Conservation (phyloP, 1,140 invertebrate genomes). For the Oppia nitens region DNA sequence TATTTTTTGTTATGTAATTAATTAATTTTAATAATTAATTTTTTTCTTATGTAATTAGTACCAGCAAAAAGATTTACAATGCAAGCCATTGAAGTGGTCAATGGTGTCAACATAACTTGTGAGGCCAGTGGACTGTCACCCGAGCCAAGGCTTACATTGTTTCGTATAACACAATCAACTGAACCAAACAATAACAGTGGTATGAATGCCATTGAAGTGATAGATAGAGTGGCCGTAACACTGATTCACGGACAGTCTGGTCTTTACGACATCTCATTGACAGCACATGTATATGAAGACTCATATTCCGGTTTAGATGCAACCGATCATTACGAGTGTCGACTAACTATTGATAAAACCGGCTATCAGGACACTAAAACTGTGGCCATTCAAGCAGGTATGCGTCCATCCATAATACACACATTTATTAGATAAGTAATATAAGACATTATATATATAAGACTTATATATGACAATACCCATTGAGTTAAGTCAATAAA, state of each 20-base stretch:
- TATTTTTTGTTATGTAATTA: background rate
- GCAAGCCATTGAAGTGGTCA: background rate
- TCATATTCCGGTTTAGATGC: background rate
- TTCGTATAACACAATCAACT: background rate
- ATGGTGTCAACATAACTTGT: conserved; percentile 8
- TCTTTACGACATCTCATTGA: background rate
- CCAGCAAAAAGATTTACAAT: conserved; percentile 10
- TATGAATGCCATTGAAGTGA: background rate
- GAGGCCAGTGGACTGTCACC: conserved; percentile 9
- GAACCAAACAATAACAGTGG: background rate
- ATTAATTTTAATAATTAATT: background rate
- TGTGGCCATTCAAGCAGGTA: conserved; percentile 12
- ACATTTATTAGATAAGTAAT: too few species aligned
- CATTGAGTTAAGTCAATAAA: too few species aligned
- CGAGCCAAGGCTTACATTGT: conserved; percentile 8
- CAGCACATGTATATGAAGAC: background rate
- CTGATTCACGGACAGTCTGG: background rate
- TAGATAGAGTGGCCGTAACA: background rate
- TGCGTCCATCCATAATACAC: too few species aligned
- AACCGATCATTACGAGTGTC: conserved; percentile 10
- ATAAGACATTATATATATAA: too few species aligned
- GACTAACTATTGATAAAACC: conserved; percentile 6
- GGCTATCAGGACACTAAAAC: conserved; percentile 1
- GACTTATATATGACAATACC: too few species aligned
- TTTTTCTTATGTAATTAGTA: background rate